Conservation (phyloP, 2,888 invertebrate genomes). For the Epirrita christyi region DNA sequence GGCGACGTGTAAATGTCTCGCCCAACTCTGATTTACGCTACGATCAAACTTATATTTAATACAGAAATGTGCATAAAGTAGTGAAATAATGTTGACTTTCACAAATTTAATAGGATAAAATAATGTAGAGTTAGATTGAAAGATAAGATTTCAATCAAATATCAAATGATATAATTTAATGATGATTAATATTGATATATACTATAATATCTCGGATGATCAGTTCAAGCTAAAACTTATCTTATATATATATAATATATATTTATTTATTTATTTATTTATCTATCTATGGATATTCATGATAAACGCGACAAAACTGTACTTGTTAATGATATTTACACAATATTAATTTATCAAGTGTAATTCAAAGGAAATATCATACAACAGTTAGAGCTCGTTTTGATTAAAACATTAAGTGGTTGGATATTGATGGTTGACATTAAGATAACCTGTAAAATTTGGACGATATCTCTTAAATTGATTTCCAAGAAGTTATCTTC, state of each 20-base stretch:
- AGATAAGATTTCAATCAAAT: slow-evolving; percentile 13
- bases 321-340: no score
- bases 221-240: no score
- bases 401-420: not conserved
- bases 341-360: no score
- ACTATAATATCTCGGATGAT: no score
- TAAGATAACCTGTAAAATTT: not conserved
- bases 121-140: not conserved
- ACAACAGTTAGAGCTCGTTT: not conserved
- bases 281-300: no score
- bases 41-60: slow-evolving; percentile 27
- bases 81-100: slow-evolving; percentile 14
- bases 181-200: no score
- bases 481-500: slow-evolving; percentile 14
- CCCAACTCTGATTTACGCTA: slow-evolving; percentile 34
- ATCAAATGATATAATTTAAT: slow-evolving; percentile 6
- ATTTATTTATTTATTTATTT: no score
- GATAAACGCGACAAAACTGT: no score
- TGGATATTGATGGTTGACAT: not conserved
- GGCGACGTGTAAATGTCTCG: slow-evolving; percentile 32
- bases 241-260: no score
- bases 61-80: slow-evolving; percentile 27
- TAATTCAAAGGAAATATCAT: no score
- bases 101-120: slow-evolving; percentile 5
- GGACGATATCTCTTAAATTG: not conserved